Evolutionary conservation across 1,140 invertebrate genomes (phyloP), one percentile per base, ranked within the genome.

Genomic region (Monomorium pharaonis): DNA sequence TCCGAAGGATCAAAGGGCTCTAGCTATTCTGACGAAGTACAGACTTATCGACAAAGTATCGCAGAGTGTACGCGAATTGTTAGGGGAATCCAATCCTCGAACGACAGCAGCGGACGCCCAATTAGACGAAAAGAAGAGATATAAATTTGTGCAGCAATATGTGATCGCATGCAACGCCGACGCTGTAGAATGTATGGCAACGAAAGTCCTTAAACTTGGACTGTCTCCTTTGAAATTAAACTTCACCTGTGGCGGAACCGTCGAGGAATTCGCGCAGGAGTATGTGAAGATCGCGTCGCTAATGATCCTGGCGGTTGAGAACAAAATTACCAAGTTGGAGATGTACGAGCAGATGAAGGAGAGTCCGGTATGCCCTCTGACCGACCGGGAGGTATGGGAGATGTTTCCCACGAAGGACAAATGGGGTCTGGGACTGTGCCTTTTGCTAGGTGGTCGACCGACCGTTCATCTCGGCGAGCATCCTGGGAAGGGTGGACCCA

Each of bases 391-490:
- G 56, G 65, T 93, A n/a, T 51, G 74, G 6, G 87, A 90, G 27
- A 92, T 93, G 74, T 92, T 93, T 63, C 91, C 91, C 6, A 84
- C 70, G 9, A 91, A 91, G 56, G 89, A 92, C 49, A 92, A 88
- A 62, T 93, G 92, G 92, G 88, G 85, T 7, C 54, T 89, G n/a
- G 91, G 92, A 16, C 51, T 93, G 62, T 92, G 89, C 30, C 86
- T 93, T n/a, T 60, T 93, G 21, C 69, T 92, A 12, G 97, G 96
- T 16, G 97, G 97, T 14, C 96, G 97, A 92, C 96, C 96, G 0
- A 96, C 95, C 3, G 96, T 97, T 4, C 92, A 93, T 47, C 69
- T 87, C 24, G 16, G 96, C 3, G 86, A 70, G 12, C 92, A 94
- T 4, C 94, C 72, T 7, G 96, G 96, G 21, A 92, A 88, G 75